Conservation (phyloP, 2,797 vertebrate genomes). For the Chelonia mydas region DNA sequence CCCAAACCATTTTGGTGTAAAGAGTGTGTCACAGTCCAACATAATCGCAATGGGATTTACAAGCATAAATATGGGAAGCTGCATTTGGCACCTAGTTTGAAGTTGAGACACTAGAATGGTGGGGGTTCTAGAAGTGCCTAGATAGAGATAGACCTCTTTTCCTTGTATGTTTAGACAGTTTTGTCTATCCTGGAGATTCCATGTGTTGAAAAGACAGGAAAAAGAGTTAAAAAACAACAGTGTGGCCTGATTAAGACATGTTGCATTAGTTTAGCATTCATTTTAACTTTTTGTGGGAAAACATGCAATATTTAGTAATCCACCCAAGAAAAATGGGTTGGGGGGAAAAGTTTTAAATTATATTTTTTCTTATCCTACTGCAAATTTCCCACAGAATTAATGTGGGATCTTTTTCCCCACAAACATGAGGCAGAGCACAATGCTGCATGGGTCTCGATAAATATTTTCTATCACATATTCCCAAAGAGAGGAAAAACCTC, state of each 20-base stretch:
- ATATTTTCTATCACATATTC: not conserved
- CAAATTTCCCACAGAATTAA: not conserved
- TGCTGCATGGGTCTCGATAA: not conserved
- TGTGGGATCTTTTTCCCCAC: not conserved
- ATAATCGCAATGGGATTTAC: not conserved
- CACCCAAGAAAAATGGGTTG: not conserved
- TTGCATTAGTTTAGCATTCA: not conserved
- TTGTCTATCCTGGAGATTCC: not conserved
- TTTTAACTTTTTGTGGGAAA: not conserved
- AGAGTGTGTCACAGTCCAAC: not conserved
- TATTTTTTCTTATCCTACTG: not conserved
- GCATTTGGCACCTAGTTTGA: not conserved
- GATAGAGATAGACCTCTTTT: not conserved
- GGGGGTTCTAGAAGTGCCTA: not conserved
- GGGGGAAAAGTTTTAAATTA: not conserved
- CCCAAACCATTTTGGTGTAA: not conserved
- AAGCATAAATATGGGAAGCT: not conserved
- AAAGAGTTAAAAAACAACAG: not conserved
- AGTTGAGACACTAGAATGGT: accelerated
- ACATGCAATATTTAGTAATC: not conserved
- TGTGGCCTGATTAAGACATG: not conserved
- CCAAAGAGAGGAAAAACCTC: not conserved
- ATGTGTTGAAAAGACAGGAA: not conserved
- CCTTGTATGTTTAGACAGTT: not conserved
- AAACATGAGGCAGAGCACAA: not conserved